A percentile compares a stretch with the other conserved stretches of the same genome.
Evolutionary conservation across 2,888 invertebrate species (phyloP).

Genomic region (Deroplatys truncata): DNA sequence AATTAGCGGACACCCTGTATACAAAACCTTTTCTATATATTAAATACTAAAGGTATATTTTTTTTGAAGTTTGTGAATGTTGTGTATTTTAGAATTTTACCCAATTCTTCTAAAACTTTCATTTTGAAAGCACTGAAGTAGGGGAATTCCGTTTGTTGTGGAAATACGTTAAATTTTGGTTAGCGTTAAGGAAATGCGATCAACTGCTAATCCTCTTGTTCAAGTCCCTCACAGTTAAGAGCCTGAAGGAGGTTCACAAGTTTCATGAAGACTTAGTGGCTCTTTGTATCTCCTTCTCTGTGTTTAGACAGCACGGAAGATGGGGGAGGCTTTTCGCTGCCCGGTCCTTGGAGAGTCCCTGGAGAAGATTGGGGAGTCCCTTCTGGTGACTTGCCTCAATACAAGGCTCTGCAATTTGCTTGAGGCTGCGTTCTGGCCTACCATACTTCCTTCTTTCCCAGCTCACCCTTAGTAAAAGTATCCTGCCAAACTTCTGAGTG

Average conservation of each 20-base stretch:
- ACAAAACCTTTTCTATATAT: no score
- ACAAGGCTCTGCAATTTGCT: neutral
- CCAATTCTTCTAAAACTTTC: no score
- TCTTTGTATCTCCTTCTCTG: neutral
- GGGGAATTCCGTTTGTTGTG: no score
- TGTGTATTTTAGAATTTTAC: no score
- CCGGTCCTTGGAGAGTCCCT: slow-evolving; percentile 10
- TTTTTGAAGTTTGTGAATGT: no score
- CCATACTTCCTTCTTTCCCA: neutral
- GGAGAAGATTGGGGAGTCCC: slow-evolving; percentile 10
- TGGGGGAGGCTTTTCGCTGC: neutral
- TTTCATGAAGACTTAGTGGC: neutral
- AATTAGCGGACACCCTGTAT: no score
- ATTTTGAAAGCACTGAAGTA: no score
- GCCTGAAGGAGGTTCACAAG: neutral
- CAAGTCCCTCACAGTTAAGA: no score
- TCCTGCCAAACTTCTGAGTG: no score
- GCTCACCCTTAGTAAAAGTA: no score
- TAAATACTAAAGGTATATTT: no score
- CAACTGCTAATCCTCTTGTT: neutral
- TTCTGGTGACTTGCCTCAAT: neutral
- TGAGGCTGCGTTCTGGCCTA: neutral
- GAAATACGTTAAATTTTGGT: neutral
- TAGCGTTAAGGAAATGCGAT: neutral
- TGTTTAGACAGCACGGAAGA: neutral